phyloP scores from a whole-genome alignment of 2,113 vertebrate species.

The Entomyzon cyanotis region DNA sequence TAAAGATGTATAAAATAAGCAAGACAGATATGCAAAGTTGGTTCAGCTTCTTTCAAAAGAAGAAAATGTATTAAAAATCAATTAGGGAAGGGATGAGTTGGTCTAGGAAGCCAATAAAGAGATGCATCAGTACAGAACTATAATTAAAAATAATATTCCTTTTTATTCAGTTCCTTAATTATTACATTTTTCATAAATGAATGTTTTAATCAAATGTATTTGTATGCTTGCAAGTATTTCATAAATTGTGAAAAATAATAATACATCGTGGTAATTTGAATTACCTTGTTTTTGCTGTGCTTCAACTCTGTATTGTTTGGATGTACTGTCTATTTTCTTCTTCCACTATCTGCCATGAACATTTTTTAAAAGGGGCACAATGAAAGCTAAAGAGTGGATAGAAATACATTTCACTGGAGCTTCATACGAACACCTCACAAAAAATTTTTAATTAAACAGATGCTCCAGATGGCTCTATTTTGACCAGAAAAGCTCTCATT shows the following conservation, averaged over 20 bases:
- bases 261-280: not conserved
- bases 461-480: not conserved
- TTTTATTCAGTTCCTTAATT: not conserved
- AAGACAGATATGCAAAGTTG: not conserved
- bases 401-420: not conserved
- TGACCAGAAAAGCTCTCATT: not conserved
- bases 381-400: not conserved
- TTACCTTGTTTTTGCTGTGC: not conserved
- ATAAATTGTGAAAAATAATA: not conserved
- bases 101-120: not conserved
- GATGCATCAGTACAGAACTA: not conserved
- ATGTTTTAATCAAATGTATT: not conserved
- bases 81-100: not conserved
- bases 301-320: not conserved
- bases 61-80: constrained; percentile 11
- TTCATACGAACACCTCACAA: not conserved
- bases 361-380: not conserved
- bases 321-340: not conserved
- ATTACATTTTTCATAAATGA: not conserved
- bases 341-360: not conserved
- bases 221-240: not conserved
- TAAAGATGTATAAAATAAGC: constrained; percentile 20
- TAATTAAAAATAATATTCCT: not conserved
- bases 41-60: not conserved
- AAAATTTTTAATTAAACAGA: not conserved